Evolutionary conservation across 2,113 vertebrate species (phyloP).

Genomic region (Neotoma lepida): DNA sequence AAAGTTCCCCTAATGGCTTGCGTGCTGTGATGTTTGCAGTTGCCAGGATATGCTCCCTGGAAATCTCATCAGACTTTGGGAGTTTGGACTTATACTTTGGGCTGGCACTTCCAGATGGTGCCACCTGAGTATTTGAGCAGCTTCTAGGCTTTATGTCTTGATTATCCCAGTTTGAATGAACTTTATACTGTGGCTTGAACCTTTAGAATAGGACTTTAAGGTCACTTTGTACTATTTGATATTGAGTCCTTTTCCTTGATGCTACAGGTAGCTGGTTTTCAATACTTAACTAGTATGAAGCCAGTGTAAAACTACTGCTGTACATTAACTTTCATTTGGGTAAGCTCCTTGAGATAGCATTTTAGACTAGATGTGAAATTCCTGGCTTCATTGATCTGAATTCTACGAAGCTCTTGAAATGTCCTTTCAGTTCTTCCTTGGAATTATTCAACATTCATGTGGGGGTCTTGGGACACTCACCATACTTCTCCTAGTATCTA

Average conservation of each 20-base stretch:
- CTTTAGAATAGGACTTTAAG: neutral
- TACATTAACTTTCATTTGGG: neutral
- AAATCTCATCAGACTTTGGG: neutral
- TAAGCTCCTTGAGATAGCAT: neutral
- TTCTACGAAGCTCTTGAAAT: neutral
- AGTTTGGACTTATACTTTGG: neutral
- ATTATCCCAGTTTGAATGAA: neutral
- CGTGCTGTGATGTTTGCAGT: neutral
- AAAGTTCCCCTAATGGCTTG: neutral
- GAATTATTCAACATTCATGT: neutral
- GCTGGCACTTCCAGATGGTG: fast-evolving
- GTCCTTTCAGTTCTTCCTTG: neutral
- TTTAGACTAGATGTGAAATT: neutral
- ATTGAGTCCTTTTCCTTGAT: neutral
- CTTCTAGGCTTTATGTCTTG: neutral
- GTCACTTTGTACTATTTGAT: neutral
- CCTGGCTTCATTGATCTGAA: neutral
- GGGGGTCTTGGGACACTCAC: too few relatives aligned
- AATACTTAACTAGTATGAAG: neutral
- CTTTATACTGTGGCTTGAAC: neutral
- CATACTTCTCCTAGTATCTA: fast-evolving
- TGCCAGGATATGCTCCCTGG: fast-evolving
- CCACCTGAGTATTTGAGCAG: neutral
- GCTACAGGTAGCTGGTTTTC: neutral
- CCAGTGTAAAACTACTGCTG: neutral